Conservation (phyloP, 2,113 vertebrate genomes). For the Scalopus aquaticus region DNA sequence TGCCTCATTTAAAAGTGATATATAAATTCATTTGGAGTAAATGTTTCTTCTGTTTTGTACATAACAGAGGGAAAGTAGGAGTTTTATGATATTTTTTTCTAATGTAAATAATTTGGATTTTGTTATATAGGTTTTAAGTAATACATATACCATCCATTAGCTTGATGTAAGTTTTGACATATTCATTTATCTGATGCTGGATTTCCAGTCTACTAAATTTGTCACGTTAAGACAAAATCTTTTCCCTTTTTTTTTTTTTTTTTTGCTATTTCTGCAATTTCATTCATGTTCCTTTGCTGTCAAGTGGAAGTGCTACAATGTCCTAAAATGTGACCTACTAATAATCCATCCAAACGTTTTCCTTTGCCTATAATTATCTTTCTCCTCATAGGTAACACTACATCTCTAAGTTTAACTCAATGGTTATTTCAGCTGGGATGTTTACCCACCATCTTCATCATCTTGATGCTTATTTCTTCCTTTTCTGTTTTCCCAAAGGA, state of each 20-base stretch:
- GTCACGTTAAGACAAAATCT: background rate
- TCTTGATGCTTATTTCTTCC: background rate
- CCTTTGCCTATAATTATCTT: background rate
- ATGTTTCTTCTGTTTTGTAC: background rate
- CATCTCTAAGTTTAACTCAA: background rate
- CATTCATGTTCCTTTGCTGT: background rate
- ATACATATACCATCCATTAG: background rate
- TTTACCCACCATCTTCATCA: background rate
- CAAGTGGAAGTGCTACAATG: background rate
- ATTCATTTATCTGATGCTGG: background rate
- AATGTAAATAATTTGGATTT: conserved; percentile 6
- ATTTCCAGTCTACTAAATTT: background rate
- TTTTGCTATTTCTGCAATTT: background rate
- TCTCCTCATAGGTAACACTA: background rate
- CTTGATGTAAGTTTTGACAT: background rate
- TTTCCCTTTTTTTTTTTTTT: background rate
- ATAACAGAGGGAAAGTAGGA: background rate
- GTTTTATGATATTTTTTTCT: conserved; percentile 11
- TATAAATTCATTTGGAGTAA: background rate
- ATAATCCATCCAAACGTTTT: background rate
- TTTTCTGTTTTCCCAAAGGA: background rate
- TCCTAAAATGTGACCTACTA: background rate
- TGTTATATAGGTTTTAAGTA: background rate
- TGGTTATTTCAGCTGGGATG: background rate
- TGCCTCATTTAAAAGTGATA: background rate